These are phyloP conservation scores for Drosophila kambysellisi DNA, from an alignment of 2,888 invertebrate species.

Conservation along the genomic window DNA sequence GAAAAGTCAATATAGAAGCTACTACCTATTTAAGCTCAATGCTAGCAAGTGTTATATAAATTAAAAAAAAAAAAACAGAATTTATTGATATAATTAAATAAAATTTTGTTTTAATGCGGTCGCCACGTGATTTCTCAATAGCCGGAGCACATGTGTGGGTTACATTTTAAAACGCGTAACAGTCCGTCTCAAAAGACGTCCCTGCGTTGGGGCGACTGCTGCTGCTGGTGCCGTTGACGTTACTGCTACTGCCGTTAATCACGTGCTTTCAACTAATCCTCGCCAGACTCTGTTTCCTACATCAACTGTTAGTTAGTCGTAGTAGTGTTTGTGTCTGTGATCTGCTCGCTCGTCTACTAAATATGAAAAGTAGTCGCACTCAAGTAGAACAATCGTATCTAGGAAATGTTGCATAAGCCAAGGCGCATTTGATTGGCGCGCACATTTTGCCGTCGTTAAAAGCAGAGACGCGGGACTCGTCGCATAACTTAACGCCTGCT, in stretches of 20 bases:
- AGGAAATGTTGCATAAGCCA: conserved; percentile 80
- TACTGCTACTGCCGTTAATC: neutral
- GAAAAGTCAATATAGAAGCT: conserved; percentile 7
- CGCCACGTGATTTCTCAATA: conserved; percentile 60
- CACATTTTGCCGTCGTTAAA: conserved; percentile 67
- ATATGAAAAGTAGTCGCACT: conserved; percentile 28
- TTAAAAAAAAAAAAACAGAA: neutral
- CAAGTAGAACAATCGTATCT: conserved; percentile 20
- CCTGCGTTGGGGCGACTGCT: conserved; percentile 98
- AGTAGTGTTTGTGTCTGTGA: conserved; percentile 28
- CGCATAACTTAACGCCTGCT: conserved; percentile 66
- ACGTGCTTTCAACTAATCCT: conserved; percentile 5
- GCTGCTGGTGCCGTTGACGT: conserved; percentile 79
- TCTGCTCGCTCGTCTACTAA: conserved; percentile 33
- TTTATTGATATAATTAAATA: conserved; percentile 16
- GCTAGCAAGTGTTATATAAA: conserved; percentile 26
- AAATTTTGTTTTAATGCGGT: conserved; percentile 65
- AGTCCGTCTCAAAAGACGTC: conserved; percentile 98
- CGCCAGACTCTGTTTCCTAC: conserved; percentile 22
- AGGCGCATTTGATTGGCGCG: conserved; percentile 80
- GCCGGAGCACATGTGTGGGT: conserved; percentile 94
- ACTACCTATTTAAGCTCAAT: conserved; percentile 1
- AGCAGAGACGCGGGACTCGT: conserved; percentile 33
- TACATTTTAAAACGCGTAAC: conserved; percentile 97
- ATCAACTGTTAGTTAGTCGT: conserved; percentile 11